These are phyloP conservation scores for Drosophila tripunctata DNA, from an alignment of 2,888 invertebrate genomes.

Conservation along the genomic window DNA sequence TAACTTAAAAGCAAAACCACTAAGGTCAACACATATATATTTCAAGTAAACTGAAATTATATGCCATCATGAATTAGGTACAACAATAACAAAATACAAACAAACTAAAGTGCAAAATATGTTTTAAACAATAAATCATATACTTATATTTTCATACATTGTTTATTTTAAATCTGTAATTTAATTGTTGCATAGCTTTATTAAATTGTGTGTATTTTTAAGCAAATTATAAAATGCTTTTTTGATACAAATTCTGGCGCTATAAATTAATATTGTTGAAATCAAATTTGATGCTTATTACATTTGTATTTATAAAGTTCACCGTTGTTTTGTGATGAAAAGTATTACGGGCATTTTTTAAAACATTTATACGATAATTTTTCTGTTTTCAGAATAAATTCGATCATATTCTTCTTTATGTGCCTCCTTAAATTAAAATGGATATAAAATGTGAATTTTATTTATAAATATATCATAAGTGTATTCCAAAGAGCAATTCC, in stretches of 20 bases:
- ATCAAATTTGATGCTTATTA: conserved; percentile 34
- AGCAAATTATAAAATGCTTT: conserved; percentile 28
- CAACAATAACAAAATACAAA: conserved; percentile 52
- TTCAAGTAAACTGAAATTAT: conserved; percentile 28
- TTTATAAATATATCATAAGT: conserved; percentile 9
- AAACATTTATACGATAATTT: conserved; percentile 25
- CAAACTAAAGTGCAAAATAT: conserved; percentile 76
- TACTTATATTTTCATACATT: conserved; percentile 68
- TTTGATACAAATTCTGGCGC: conserved; percentile 16
- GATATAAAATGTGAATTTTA: conserved; percentile 10
- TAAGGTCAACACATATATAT: conserved; percentile 34
- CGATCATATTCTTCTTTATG: conserved; percentile 75
- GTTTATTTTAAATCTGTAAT: conserved; percentile 64
- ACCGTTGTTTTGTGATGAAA: conserved; percentile 57
- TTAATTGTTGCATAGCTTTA: conserved; percentile 68
- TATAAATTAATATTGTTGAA: conserved; percentile 42
- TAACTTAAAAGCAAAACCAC: conserved; percentile 15
- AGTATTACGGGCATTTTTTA: conserved; percentile 61
- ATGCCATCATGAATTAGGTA: conserved; percentile 35
- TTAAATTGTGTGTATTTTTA: conserved; percentile 29
- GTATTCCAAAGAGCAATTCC: conserved; percentile 19
- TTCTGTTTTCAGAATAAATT: conserved; percentile 34
- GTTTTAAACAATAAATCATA: conserved; percentile 71
- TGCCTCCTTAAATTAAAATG: conserved; percentile 70
- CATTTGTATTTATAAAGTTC: conserved; percentile 25